Conservation (phyloP, 2,797 vertebrate species). For the Dallia pectoralis region DNA sequence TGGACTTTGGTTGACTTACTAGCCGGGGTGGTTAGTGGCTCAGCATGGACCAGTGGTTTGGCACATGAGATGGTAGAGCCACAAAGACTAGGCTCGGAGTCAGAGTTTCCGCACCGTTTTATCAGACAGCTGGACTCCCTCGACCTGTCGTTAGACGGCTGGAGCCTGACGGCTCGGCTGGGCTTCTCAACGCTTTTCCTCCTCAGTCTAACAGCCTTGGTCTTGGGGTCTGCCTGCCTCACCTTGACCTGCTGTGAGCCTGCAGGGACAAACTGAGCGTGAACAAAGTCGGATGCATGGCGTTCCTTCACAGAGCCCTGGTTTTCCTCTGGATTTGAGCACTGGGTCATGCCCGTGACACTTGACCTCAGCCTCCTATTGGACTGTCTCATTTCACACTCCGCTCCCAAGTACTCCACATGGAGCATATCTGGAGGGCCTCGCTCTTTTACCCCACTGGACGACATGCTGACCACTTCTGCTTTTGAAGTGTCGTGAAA, state of each 20-base stretch:
- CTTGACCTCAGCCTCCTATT: slow-evolving; percentile 42
- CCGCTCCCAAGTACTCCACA: slow-evolving; percentile 36
- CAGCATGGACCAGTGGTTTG: slow-evolving; percentile 49
- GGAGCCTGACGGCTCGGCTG: slow-evolving; percentile 58
- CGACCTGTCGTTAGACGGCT: slow-evolving; percentile 61
- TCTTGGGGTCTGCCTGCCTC: slow-evolving; percentile 77
- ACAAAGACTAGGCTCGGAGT: slow-evolving; percentile 82
- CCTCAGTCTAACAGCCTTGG: slow-evolving; percentile 78
- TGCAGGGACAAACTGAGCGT: slow-evolving; percentile 76
- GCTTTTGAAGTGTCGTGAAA: slow-evolving; percentile 29
- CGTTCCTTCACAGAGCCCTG: slow-evolving; percentile 48
- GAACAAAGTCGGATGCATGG: slow-evolving; percentile 70
- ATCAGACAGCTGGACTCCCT: slow-evolving; percentile 50
- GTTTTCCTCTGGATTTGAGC: slow-evolving; percentile 53
- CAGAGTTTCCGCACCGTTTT: slow-evolving; percentile 71
- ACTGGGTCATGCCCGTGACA: slow-evolving; percentile 38
- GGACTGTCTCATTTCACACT: slow-evolving; percentile 38
- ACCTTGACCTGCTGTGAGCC: slow-evolving; percentile 76
- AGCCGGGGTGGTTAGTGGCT: slow-evolving; percentile 52
- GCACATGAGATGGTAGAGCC: slow-evolving; percentile 56
- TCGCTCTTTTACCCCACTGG: slow-evolving; percentile 31
- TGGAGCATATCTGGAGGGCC: slow-evolving; percentile 39
- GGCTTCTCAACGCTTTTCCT: slow-evolving; percentile 74
- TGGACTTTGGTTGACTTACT: slow-evolving; percentile 59
- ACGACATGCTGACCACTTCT: slow-evolving; percentile 39